phyloP scores from a whole-genome alignment of 2,797 vertebrate species.

The Myotis daubentonii region DNA sequence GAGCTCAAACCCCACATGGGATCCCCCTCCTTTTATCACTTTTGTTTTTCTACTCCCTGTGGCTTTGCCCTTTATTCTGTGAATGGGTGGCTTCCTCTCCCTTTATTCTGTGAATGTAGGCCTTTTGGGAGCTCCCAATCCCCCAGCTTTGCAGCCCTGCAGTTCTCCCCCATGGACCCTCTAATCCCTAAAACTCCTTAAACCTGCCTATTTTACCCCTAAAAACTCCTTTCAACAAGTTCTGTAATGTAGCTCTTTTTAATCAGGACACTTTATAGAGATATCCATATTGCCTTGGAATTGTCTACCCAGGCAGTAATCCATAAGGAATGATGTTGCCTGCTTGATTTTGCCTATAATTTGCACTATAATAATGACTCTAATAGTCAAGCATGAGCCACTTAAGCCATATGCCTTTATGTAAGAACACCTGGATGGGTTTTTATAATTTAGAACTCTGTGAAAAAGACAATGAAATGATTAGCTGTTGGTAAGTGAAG shows the following conservation, averaged over 20 bases:
- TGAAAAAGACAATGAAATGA: conserved; percentile 26
- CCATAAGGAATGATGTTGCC: not conserved
- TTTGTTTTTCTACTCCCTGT: too few species aligned
- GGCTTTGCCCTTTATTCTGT: too few species aligned
- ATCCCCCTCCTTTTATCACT: too few species aligned
- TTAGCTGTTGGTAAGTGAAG: not conserved
- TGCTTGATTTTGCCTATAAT: not conserved
- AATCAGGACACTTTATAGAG: not conserved
- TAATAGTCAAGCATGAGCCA: not conserved
- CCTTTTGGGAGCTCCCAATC: too few species aligned
- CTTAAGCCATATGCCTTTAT: not conserved
- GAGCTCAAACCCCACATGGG: too few species aligned
- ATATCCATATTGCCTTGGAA: not conserved
- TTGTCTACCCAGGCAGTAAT: not conserved
- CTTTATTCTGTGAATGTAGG: too few species aligned
- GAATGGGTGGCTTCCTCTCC: too few species aligned
- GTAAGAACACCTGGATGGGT: not conserved
- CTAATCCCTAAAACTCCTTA: too few species aligned
- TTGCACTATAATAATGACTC: not conserved
- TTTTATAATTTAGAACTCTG: not conserved
- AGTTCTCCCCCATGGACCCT: too few species aligned
- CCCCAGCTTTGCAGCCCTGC: too few species aligned
- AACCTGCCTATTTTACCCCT: too few species aligned
- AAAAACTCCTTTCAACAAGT: not conserved
- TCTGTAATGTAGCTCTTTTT: not conserved